Evolutionary conservation across 2,113 vertebrate genomes (phyloP).

Genomic region (Lipotes vexillifer): DNA sequence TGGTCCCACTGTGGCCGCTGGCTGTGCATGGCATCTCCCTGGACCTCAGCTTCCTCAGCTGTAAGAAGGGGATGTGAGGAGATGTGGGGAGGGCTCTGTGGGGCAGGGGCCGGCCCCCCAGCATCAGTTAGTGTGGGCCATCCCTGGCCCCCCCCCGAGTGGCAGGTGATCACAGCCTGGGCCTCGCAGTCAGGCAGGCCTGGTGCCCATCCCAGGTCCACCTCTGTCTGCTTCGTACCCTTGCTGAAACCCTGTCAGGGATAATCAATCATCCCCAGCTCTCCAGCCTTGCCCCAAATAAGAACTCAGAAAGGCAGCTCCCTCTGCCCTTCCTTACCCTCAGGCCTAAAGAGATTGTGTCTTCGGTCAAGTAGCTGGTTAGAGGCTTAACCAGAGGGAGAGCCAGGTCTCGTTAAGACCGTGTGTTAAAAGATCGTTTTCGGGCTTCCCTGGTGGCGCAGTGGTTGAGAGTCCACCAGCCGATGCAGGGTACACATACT

Average conservation of each 20-base stretch:
- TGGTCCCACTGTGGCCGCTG: background rate
- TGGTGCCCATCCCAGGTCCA: background rate
- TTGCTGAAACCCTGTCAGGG: background rate
- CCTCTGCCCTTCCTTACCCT: background rate
- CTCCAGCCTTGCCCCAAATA: background rate
- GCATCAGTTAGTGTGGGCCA: no score
- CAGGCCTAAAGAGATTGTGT: background rate
- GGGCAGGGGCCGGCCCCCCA: background rate
- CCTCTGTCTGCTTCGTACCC: background rate
- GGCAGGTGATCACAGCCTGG: background rate
- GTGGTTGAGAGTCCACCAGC: no score
- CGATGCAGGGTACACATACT: no score
- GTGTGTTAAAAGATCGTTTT: background rate
- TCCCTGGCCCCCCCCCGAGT: background rate
- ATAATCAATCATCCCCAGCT: background rate
- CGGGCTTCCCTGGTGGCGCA: no score
- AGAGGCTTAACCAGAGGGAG: background rate
- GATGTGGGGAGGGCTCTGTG: background rate
- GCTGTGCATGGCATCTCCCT: background rate
- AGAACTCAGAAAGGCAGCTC: background rate
- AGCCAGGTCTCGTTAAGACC: background rate
- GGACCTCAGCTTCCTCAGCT: background rate
- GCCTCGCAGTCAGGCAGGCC: background rate
- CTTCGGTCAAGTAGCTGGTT: background rate
- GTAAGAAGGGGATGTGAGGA: background rate